These are phyloP conservation scores for Lytechinus variegatus DNA, from an alignment of 35 echinoderm and acorn worm species.

Conservation along the genomic window DNA sequence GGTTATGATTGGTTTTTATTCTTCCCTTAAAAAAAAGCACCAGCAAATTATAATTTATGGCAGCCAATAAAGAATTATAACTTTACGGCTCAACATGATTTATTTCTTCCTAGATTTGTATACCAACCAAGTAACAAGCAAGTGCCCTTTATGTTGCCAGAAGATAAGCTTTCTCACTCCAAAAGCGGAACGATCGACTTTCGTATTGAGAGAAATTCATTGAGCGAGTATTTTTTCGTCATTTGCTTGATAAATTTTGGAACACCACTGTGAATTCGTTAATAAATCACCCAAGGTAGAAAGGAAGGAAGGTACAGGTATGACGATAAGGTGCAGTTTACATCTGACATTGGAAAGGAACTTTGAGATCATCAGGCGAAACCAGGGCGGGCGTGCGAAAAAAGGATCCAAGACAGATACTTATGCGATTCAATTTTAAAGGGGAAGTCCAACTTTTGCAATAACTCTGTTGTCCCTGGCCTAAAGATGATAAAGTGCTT, in stretches of 20 bases:
- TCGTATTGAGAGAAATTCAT: not conserved
- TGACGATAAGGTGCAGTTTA: not conserved
- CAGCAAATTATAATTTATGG: not conserved
- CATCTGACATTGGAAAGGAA: not conserved
- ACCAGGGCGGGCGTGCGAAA: not conserved
- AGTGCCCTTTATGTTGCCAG: not conserved
- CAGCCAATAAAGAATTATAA: not conserved
- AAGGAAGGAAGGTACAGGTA: not conserved
- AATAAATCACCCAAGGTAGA: not conserved
- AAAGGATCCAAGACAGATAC: not conserved
- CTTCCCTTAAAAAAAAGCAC: not conserved
- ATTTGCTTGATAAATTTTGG: not conserved
- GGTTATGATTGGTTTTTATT: not conserved
- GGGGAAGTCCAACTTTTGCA: not conserved
- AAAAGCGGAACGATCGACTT: not conserved
- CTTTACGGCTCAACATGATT: not conserved
- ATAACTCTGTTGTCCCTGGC: too few relatives aligned
- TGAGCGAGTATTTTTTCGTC: not conserved
- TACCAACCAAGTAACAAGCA: not conserved
- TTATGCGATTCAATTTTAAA: not conserved
- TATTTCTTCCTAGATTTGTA: not conserved
- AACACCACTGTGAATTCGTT: conserved; percentile 10
- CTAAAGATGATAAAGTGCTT: too few relatives aligned
- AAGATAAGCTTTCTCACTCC: not conserved
- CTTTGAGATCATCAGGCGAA: not conserved